These are phyloP conservation scores for Lypha dubia DNA, from an alignment of 2,888 invertebrate genomes.

Conservation along the genomic window DNA sequence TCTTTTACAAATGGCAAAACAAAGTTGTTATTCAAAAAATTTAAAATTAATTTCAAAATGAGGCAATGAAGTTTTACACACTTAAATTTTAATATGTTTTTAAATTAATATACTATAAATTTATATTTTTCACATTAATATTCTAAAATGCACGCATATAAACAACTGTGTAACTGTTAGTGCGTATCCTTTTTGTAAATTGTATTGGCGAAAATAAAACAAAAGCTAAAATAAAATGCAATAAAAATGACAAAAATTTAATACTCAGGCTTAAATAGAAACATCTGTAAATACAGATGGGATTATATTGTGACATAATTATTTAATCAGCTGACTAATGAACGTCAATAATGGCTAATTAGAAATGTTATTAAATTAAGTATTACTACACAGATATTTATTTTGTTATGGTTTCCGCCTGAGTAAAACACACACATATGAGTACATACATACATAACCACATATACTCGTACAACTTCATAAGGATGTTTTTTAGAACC, in stretches of 20 bases:
- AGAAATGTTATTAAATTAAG: slow-evolving; percentile 57
- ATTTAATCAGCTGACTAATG: slow-evolving; percentile 70
- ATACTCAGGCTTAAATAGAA: slow-evolving; percentile 16
- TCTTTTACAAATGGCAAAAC: no score
- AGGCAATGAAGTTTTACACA: no score
- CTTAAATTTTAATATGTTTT: no score
- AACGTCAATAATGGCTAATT: slow-evolving; percentile 70
- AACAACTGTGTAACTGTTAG: background rate
- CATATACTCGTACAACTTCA: background rate
- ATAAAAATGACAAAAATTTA: slow-evolving; percentile 34
- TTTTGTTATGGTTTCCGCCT: background rate
- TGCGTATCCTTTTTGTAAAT: slow-evolving; percentile 12
- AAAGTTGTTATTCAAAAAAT: no score
- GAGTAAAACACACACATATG: slow-evolving; percentile 7
- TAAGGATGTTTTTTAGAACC: background rate
- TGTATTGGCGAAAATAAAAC: background rate
- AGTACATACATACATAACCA: no score
- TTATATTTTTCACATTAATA: no score
- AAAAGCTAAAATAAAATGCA: background rate
- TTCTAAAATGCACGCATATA: background rate
- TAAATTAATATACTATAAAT: no score
- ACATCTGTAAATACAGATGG: slow-evolving; percentile 9
- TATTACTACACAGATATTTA: slow-evolving; percentile 5
- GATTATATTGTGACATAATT: slow-evolving; percentile 71
- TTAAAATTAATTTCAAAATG: no score